These are phyloP conservation scores for Neodontobutis hainanensis DNA, from an alignment of 2,113 vertebrate species.

Conservation along the genomic window DNA sequence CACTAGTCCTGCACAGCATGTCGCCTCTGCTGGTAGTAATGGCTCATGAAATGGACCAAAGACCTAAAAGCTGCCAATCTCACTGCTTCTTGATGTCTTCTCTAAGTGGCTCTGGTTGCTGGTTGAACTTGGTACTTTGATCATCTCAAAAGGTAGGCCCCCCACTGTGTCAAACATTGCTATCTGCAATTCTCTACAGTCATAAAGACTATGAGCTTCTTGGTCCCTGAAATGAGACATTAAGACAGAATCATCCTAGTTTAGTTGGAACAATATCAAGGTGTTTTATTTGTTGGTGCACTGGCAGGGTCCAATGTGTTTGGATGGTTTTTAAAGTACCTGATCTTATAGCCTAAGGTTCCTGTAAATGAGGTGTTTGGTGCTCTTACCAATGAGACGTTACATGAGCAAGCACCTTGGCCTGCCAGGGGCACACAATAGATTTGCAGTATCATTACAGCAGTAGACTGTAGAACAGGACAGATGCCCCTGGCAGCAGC, in stretches of 20 bases:
- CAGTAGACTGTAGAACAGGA: constrained; percentile 8
- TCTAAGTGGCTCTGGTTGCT: constrained; percentile 64
- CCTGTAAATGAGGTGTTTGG: constrained; percentile 77
- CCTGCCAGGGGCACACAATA: constrained; percentile 14
- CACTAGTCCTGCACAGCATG: constrained; percentile 60
- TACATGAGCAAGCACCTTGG: constrained; percentile 62
- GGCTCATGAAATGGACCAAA: constrained; percentile 76
- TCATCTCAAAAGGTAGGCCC: constrained; percentile 66
- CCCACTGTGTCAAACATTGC: constrained; percentile 74
- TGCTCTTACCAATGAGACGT: constrained; percentile 78
- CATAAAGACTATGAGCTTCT: constrained; percentile 72
- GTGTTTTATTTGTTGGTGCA: constrained; percentile 71
- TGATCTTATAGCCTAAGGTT: constrained; percentile 75
- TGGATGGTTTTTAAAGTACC: constrained; percentile 76
- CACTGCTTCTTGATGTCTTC: constrained; percentile 62
- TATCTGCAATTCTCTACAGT: constrained; percentile 55
- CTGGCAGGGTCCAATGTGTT: constrained; percentile 65
- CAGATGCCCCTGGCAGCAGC: constrained; percentile 8
- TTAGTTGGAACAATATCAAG: constrained; percentile 76
- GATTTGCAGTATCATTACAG: constrained; percentile 36
- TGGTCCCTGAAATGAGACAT: constrained; percentile 81
- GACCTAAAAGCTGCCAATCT: constrained; percentile 75
- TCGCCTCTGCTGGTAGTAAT: constrained; percentile 58
- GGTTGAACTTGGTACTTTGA: constrained; percentile 70
- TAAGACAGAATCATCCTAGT: constrained; percentile 82